These are phyloP conservation scores for Limnephilus lunatus DNA, from an alignment of 2,888 invertebrate genomes.

Conservation along the genomic window DNA sequence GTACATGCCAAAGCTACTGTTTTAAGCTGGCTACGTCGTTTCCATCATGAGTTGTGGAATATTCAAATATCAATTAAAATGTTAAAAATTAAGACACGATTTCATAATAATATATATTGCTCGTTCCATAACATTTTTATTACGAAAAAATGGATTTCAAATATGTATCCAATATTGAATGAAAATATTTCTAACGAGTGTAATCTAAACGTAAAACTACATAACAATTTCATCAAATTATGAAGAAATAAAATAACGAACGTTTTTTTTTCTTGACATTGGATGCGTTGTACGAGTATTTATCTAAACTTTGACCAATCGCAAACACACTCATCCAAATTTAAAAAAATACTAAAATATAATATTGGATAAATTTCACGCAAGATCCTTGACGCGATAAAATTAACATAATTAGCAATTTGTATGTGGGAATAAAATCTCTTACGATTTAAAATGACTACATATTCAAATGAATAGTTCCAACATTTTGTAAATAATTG, in stretches of 20 bases:
- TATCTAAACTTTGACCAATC: neutral
- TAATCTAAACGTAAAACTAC: too few relatives aligned
- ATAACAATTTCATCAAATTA: neutral
- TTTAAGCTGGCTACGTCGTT: neutral
- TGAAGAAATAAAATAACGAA: neutral
- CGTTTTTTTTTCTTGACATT: neutral
- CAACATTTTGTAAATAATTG: neutral
- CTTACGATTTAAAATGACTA: neutral
- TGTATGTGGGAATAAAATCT: neutral
- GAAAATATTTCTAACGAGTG: too few relatives aligned
- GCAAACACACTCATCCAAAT: neutral
- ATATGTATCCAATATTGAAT: too few relatives aligned
- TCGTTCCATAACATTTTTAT: too few relatives aligned
- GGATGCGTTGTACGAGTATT: neutral
- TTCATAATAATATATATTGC: too few relatives aligned
- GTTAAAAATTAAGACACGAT: too few relatives aligned
- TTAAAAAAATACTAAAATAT: neutral
- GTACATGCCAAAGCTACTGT: too few relatives aligned
- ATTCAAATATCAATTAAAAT: neutral
- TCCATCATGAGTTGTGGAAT: neutral
- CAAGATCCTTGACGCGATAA: neutral
- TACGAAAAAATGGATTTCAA: too few relatives aligned
- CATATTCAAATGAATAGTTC: neutral
- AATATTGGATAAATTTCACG: neutral
- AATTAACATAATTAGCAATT: neutral